phyloP scores from a whole-genome alignment of 2,797 vertebrate genomes.

The Hapalemur alaotrensis region DNA sequence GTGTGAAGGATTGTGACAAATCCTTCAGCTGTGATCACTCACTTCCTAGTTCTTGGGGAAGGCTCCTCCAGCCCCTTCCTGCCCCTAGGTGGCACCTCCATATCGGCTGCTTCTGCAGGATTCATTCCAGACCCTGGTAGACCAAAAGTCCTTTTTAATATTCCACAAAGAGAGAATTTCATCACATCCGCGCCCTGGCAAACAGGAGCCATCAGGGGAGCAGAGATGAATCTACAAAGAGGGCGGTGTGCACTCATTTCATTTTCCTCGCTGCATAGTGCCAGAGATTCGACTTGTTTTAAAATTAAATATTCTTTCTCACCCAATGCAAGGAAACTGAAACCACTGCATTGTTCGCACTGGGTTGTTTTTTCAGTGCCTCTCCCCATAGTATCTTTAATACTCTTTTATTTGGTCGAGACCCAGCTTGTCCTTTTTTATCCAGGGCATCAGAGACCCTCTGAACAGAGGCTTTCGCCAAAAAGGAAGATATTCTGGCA shows the following conservation, averaged over 20 bases:
- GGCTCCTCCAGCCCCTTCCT: not conserved
- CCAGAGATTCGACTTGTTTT: not conserved
- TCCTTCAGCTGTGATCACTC: not conserved
- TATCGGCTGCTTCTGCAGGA: not conserved
- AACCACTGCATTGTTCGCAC: not conserved
- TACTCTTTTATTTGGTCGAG: not conserved
- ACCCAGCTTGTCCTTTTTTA: constrained; percentile 3
- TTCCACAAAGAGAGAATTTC: not conserved
- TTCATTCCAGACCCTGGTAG: not conserved
- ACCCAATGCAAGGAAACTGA: not conserved
- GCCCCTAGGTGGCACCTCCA: not conserved
- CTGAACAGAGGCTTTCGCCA: not conserved
- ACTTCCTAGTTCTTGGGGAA: not conserved
- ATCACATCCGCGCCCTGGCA: not conserved
- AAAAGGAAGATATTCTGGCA: not conserved
- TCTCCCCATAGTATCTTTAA: not conserved
- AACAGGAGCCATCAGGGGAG: not conserved
- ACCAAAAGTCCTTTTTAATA: not conserved
- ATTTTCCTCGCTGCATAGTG: fast-evolving
- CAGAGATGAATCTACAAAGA: not conserved
- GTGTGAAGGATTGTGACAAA: not conserved
- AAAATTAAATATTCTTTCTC: not conserved
- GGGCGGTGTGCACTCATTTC: fast-evolving
- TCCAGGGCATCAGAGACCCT: not conserved
- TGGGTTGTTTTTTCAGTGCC: not conserved